phyloP scores from a whole-genome alignment of 1,140 invertebrate species.

The Drosophila nasuta region DNA sequence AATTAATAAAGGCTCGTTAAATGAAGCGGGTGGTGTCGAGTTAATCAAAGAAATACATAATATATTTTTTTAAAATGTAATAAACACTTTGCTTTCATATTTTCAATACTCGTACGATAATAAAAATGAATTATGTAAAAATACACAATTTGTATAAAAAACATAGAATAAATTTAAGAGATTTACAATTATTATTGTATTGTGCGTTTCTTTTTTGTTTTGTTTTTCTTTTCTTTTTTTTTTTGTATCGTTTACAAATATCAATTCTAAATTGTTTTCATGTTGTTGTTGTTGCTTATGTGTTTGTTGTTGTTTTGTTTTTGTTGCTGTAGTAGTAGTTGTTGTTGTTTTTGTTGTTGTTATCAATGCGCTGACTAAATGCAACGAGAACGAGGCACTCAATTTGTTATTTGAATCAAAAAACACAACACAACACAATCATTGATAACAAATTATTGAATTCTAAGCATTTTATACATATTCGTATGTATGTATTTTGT shows the following conservation, averaged over 20 bases:
- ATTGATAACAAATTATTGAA: constrained; percentile 49
- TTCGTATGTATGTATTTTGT: constrained; percentile 47
- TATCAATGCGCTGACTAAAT: constrained; percentile 61
- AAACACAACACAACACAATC: constrained; percentile 40
- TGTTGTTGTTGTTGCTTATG: constrained; percentile 14
- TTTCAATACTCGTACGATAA: not conserved
- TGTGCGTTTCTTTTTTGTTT: constrained; percentile 51
- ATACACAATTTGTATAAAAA: constrained; percentile 59
- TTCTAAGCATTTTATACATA: constrained; percentile 58
- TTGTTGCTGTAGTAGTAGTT: constrained; percentile 11
- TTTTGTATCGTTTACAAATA: constrained; percentile 32
- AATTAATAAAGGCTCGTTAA: constrained; percentile 71
- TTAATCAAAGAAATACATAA: constrained; percentile 62
- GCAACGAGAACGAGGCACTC: constrained; percentile 75
- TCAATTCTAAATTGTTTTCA: constrained; percentile 30
- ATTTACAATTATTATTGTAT: constrained; percentile 60
- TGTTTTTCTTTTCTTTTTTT: constrained; percentile 6
- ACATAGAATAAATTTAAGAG: constrained; percentile 45
- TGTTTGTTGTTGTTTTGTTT: constrained; percentile 2
- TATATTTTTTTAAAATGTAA: constrained; percentile 23
- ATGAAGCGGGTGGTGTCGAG: constrained; percentile 64
- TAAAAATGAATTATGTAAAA: constrained; percentile 50
- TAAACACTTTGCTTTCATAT: constrained; percentile 11
- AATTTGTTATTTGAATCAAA: constrained; percentile 62
- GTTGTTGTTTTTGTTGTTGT: constrained; percentile 18